A percentile compares a stretch with the other conserved stretches of the same genome.
Conservation (phyloP, 2,113 vertebrate genomes). For the Lates calcarifer region DNA sequence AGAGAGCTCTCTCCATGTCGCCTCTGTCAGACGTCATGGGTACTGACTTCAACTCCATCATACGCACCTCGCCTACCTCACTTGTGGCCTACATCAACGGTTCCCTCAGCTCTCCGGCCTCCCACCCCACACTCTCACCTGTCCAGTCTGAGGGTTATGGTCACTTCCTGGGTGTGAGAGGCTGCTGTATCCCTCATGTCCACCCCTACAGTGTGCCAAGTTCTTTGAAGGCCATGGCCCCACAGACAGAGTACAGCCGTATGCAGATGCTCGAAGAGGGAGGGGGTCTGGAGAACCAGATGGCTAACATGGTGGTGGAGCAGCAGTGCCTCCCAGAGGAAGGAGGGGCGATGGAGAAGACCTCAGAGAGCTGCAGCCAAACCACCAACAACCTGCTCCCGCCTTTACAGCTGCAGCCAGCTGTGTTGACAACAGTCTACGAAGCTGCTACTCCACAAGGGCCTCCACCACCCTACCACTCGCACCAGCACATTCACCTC, state of each 20-base stretch:
- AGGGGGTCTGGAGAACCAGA: conserved; percentile 79
- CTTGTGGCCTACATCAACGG: conserved; percentile 95
- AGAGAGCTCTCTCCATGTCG: conserved; percentile 90
- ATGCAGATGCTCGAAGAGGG: conserved; percentile 89
- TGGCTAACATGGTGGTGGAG: conserved; percentile 91
- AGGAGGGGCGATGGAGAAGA: conserved; percentile 59
- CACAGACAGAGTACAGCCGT: conserved; percentile 76
- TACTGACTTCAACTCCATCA: conserved; percentile 94
- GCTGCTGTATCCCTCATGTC: conserved; percentile 89
- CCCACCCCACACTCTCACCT: conserved; percentile 84
- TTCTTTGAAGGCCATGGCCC: conserved; percentile 64
- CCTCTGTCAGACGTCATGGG: conserved; percentile 92
- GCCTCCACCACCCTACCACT: conserved; percentile 91
- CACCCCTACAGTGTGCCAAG: conserved; percentile 72
- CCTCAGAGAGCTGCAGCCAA: conserved; percentile 73
- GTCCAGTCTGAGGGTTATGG: conserved; percentile 93
- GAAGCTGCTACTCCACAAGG: conserved; percentile 78
- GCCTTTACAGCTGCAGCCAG: conserved; percentile 57
- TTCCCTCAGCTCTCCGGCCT: conserved; percentile 87
- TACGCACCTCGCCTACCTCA: conserved; percentile 94
- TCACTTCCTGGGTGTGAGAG: conserved; percentile 93
- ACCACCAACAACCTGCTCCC: conserved; percentile 74
- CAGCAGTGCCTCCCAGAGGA: conserved; percentile 79
- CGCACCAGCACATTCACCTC: conserved; percentile 83
- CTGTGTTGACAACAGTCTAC: conserved; percentile 34